Evolutionary conservation across 2,888 invertebrate species (phyloP).

Genomic region (Drosophila melanocephala): DNA sequence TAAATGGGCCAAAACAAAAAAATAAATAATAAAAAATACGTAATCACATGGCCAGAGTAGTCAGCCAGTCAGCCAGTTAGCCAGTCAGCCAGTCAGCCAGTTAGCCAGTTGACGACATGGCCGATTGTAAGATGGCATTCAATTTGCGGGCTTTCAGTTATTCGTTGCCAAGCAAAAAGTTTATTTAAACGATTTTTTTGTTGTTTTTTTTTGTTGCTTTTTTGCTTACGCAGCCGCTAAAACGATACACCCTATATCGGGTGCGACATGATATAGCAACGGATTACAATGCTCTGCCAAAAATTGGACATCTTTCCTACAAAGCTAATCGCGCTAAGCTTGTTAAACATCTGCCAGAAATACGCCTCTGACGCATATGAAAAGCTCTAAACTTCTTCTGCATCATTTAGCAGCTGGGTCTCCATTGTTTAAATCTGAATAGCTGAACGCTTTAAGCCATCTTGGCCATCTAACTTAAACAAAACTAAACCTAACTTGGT

Average conservation of each 20-base stretch:
- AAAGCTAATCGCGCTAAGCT: background rate
- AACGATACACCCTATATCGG: slow-evolving; percentile 11
- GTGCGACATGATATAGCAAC: slow-evolving; percentile 2
- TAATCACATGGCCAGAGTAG: slow-evolving; percentile 13
- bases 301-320: background rate
- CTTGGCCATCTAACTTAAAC: too few relatives aligned
- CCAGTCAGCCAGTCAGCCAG: background rate
- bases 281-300: slow-evolving; percentile 20
- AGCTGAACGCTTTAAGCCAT: too few relatives aligned
- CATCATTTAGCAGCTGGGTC: background rate
- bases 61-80: background rate
- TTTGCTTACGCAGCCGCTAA: slow-evolving; percentile 51
- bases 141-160: slow-evolving; percentile 8
- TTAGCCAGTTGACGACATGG: slow-evolving; percentile 39
- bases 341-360: background rate
- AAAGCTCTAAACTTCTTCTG: accelerated
- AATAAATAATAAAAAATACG: background rate
- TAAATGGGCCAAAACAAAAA: slow-evolving; percentile 30
- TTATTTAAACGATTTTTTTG: slow-evolving; percentile 31
- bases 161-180: slow-evolving; percentile 66
- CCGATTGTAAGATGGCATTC: slow-evolving; percentile 36
- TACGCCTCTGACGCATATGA: background rate
- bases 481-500: too few relatives aligned
- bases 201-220: slow-evolving; percentile 2
- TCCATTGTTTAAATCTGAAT: background rate